Evolutionary conservation across 2,113 vertebrate genomes (phyloP), one percentile per base, ranked within the genome.

Genomic region (Cephalopterus ornatus): DNA sequence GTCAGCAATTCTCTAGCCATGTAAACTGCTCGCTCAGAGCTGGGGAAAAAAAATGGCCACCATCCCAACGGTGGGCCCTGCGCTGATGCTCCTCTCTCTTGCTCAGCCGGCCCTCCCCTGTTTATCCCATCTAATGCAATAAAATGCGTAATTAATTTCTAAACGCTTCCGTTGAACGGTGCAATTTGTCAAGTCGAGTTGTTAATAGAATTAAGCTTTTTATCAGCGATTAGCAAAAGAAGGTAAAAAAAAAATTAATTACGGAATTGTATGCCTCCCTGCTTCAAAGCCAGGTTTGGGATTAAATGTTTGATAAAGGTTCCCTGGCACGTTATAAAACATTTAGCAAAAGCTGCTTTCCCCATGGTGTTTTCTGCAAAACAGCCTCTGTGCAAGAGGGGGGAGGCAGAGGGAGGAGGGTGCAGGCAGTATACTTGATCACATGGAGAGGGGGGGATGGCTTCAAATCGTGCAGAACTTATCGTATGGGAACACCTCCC

Each of bases 201-300:
- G 98, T 98, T 98, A 98, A 98, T 98, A 98, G 98, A 98, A 98
- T 98, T 98, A 98, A 98, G 98, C 98, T 98, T 98, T 98, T 98
- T 98, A 98, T 98, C 98, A 98, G 98, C 68, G 98, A 98, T 98
- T 98, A 98, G 98, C 98, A 98, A 98, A 98, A 98, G 98, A 98
- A 98, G 98, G 98, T 98, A 96, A 98, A 97, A 97, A 98, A 98
- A 98, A 98, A 98, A 98, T 98, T 98, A 98, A 98, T 98, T 98
- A 98, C 75, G 3, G 97, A 98, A 98, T 98, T 98, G 98, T 98
- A 98, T 98, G 98, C 98, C 97, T 98, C 97, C 96, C 95, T 98
- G 98, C 98, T 98, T 98, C 98, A 98, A 98, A 98, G 98, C 98
- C 97, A 98, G 97, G 98, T 98, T 98, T 98, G 97, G 98, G 98